These are phyloP conservation scores for Pocillopora damicornis DNA, from an alignment of 64 coral and sea anemone species.

Conservation along the genomic window DNA sequence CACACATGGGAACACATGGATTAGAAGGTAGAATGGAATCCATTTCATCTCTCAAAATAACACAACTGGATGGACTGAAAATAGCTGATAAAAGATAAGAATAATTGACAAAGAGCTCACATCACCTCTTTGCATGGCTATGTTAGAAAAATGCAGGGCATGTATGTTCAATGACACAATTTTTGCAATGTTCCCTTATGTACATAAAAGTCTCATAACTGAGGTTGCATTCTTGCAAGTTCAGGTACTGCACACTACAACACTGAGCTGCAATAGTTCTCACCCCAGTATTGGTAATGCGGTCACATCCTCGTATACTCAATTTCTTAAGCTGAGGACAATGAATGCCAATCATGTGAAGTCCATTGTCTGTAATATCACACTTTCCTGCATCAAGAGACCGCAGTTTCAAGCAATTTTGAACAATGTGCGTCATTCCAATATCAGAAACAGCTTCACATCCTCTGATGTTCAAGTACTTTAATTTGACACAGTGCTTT, in stretches of 20 bases:
- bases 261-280: conserved; percentile 85
- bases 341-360: conserved; percentile 90
- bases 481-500: conserved; percentile 79
- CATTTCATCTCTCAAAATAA: too few species aligned
- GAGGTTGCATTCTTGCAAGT: conserved; percentile 92
- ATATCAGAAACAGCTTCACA: conserved; percentile 86
- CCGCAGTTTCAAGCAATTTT: conserved; percentile 94
- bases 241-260: conserved; percentile 94
- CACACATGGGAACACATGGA: too few species aligned
- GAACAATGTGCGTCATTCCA: conserved; percentile 79
- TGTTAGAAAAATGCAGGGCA: conserved; percentile 88
- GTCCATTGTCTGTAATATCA: conserved; percentile 86
- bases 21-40: too few species aligned
- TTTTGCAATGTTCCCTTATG: conserved; percentile 90
- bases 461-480: conserved; percentile 91
- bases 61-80: too few species aligned
- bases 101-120: neutral
- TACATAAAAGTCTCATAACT: conserved; percentile 85
- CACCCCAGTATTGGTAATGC: conserved; percentile 70
- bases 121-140: neutral
- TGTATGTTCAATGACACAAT: conserved; percentile 97
- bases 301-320: conserved; percentile 75
- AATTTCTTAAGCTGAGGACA: conserved; percentile 97
- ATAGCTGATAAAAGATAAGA: too few species aligned
- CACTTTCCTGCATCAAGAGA: conserved; percentile 97